Conservation (phyloP, 2,113 vertebrate genomes). For the Cervus canadensis region DNA sequence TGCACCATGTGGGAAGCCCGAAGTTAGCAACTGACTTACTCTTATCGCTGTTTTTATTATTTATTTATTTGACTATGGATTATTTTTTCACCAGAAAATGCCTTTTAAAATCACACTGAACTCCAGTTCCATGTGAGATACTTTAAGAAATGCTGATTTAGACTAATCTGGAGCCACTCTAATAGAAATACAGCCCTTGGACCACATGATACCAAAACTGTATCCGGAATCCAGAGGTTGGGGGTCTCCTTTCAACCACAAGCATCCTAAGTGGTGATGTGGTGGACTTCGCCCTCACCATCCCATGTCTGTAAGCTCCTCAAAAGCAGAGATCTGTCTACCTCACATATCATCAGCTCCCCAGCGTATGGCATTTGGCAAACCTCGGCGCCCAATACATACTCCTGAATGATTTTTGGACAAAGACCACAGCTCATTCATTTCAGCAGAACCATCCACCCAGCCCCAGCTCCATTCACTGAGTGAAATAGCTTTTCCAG, state of each 20-base stretch:
- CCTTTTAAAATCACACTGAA: background rate
- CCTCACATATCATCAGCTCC: background rate
- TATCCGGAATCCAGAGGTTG: background rate
- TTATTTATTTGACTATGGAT: background rate
- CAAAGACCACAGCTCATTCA: background rate
- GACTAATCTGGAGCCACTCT: background rate
- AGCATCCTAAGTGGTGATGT: rapidly evolving
- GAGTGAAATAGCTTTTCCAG: background rate
- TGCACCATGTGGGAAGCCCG: background rate
- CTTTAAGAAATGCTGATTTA: background rate
- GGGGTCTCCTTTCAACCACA: background rate
- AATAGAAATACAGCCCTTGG: background rate
- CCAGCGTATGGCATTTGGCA: background rate
- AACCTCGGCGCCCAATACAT: rapidly evolving
- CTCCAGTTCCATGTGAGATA: background rate
- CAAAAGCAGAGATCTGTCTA: background rate
- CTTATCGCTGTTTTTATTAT: background rate
- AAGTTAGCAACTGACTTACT: background rate
- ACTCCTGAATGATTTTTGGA: background rate
- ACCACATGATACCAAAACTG: background rate
- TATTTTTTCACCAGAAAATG: background rate
- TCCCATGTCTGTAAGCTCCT: too few relatives aligned
- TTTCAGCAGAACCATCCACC: background rate
- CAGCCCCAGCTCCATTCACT: background rate
- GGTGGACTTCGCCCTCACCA: background rate